phyloP scores from a whole-genome alignment of 1,140 invertebrate genomes.

The Drosophila subobscura region DNA sequence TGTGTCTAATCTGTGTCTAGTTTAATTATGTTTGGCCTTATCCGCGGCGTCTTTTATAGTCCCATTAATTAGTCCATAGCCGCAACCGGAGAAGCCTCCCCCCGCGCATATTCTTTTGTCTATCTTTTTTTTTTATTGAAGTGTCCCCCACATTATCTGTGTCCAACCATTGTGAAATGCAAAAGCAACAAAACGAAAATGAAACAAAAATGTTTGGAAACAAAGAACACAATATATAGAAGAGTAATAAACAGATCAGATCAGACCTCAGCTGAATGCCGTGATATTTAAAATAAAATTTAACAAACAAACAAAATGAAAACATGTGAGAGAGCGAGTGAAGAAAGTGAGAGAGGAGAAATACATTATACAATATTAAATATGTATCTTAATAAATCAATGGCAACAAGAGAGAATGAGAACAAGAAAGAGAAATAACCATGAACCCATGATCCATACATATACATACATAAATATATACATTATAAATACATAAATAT shows the following conservation, averaged over 20 bases:
- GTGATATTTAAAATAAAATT: constrained; percentile 81
- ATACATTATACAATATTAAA: constrained; percentile 47
- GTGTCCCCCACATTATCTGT: too few species aligned
- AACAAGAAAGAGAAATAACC: constrained; percentile 13
- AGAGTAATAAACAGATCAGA: constrained; percentile 72
- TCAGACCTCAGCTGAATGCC: constrained; percentile 83
- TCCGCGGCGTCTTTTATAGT: constrained; percentile 15
- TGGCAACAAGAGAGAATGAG: constrained; percentile 13
- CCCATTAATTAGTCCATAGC: constrained; percentile 18
- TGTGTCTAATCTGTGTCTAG: constrained; percentile 8
- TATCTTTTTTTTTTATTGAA: constrained; percentile 5
- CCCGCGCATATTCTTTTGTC: not conserved
- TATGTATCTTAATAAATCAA: constrained; percentile 10
- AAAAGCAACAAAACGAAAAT: constrained; percentile 30
- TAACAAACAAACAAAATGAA: constrained; percentile 27
- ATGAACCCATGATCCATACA: constrained; percentile 19
- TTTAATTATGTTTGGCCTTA: constrained; percentile 16
- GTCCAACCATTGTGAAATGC: constrained; percentile 28
- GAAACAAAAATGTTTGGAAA: constrained; percentile 29
- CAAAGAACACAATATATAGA: constrained; percentile 19
- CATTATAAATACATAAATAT: too few species aligned
- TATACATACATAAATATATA: too few species aligned
- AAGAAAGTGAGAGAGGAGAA: constrained; percentile 19
- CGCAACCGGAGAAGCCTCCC: not conserved
- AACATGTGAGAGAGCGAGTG: not conserved